Conservation (phyloP, 2,113 vertebrate species). For the Sphyrna mokarran region DNA sequence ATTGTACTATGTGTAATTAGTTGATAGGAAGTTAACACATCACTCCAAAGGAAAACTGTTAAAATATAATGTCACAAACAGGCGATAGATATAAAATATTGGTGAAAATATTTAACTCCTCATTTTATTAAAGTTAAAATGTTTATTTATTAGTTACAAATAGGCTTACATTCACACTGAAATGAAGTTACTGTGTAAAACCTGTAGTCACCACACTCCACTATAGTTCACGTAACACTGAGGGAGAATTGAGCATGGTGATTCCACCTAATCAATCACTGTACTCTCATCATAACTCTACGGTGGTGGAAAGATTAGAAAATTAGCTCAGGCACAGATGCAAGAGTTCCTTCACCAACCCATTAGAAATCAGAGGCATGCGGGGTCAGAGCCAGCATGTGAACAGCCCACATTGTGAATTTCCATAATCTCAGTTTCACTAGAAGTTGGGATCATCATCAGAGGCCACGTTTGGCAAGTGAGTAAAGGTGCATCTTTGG, state of each 20-base stretch:
- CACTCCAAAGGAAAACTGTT: background rate
- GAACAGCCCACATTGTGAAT: background rate
- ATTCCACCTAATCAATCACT: background rate
- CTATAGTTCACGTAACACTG: no score
- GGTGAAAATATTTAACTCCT: background rate
- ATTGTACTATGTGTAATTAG: background rate
- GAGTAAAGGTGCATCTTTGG: background rate
- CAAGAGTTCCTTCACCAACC: background rate
- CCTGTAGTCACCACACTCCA: no score
- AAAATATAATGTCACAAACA: background rate
- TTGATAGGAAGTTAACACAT: background rate
- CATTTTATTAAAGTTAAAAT: background rate
- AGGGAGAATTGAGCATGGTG: no score
- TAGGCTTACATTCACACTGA: no score
- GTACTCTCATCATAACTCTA: background rate
- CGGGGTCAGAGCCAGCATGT: background rate
- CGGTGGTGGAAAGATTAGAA: background rate
- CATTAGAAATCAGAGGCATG: background rate
- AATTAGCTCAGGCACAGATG: background rate
- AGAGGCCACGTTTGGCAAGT: background rate
- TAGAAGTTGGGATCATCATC: background rate
- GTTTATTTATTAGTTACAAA: no score
- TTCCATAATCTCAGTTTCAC: no score
- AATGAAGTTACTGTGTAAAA: no score
- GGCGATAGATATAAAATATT: background rate